phyloP scores from a whole-genome alignment of 2,888 invertebrate genomes.

The Apamea epomidion region DNA sequence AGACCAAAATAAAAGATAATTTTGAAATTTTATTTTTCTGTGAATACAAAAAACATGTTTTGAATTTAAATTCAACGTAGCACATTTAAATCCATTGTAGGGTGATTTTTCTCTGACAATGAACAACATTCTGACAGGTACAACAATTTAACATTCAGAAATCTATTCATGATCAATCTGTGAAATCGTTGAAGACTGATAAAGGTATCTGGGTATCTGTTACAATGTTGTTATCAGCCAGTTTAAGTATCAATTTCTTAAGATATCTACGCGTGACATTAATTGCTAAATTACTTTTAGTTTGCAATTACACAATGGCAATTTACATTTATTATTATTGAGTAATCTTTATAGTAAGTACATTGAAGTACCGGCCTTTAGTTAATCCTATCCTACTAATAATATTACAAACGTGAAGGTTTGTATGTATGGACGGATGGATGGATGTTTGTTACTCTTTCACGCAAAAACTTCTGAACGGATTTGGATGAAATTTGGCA shows the following conservation, averaged over 20 bases:
- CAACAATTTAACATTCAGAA: neutral
- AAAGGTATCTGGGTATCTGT: neutral
- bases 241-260: constrained; percentile 51
- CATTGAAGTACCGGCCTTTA: neutral
- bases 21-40: no score
- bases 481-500: no score
- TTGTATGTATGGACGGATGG: no score
- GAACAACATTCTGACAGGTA: no score
- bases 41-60: no score
- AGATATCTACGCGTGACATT: constrained; percentile 43
- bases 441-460: no score
- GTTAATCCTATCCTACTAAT: no score
- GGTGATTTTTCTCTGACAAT: neutral
- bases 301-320: constrained; percentile 9
- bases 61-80: neutral
- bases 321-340: constrained; percentile 16
- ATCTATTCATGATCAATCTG: constrained; percentile 17
- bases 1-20: no score
- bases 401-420: no score
- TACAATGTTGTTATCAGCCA: constrained; percentile 46
- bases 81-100: neutral
- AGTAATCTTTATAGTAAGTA: neutral
- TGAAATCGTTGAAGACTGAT: constrained; percentile 30
- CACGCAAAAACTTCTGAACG: no score
- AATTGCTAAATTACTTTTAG: constrained; percentile 31